phyloP scores from a whole-genome alignment of 2,888 invertebrate species.

The Pteria penguin region DNA sequence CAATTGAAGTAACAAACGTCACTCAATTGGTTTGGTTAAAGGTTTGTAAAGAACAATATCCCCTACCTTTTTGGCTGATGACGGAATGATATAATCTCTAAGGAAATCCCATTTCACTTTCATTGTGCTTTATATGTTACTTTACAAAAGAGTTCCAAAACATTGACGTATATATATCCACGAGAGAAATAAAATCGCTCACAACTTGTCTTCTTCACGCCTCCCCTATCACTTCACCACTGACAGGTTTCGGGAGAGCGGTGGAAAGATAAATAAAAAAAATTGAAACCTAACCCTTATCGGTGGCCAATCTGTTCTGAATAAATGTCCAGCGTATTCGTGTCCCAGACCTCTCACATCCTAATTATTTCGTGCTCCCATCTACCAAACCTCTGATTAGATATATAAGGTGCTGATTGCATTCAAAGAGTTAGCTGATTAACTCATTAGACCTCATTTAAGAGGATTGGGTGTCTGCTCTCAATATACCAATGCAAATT shows the following conservation, averaged over 20 bases:
- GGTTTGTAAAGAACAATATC: too few relatives aligned
- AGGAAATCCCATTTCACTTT: constrained; percentile 25
- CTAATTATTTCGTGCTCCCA: background rate
- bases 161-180: too few relatives aligned
- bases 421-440: background rate
- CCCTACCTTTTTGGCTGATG: constrained; percentile 9
- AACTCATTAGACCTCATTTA: background rate
- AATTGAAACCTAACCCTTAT: background rate
- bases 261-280: background rate
- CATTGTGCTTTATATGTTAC: too few relatives aligned
- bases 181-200: too few relatives aligned
- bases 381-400: background rate
- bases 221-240: background rate
- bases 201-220: too few relatives aligned
- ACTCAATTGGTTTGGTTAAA: too few relatives aligned
- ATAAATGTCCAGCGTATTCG: background rate
- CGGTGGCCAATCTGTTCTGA: background rate
- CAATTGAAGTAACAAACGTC: too few relatives aligned
- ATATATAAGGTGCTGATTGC: background rate
- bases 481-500: background rate
- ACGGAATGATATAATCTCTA: constrained; percentile 16
- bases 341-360: background rate
- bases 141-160: too few relatives aligned
- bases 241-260: background rate
- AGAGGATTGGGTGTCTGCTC: background rate